Base-by-base conservation (phyloP, 2,113 vertebrate species). In the Lichenostomus cassidix region DNA sequence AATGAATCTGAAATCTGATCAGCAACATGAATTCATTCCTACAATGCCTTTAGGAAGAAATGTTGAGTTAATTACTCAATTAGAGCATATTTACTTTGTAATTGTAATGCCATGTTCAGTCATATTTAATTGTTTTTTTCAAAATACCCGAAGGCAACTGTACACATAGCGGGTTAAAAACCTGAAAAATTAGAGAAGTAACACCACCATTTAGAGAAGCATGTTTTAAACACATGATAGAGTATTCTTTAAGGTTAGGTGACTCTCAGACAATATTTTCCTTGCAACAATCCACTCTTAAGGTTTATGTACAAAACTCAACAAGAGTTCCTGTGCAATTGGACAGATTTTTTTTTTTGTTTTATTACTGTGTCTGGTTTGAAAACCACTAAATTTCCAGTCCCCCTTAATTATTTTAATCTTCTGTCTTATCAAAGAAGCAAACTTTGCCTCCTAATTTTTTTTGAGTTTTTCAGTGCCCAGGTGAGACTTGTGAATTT, bases 41-140 rank as follows among this genome's bases (percentile, higher is more conserved):
- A 78, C 77, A 92, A 90, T 94, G 95, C 90, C 92, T 93, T 91
- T 81, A 97, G 91, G 89, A 96, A 95, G 91, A 96, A 95, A 96
- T 83, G 93, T 84, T 97, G 95, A 94, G 94, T 95, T 96, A 97
- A 96, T 97, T 96, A 96, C 91, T 92, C 91, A 94, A 96, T 95
- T 94, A 95, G 73, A 93, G 77, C 82, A 90, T 95, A 96, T 96
- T 96, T 97, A 96, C 86, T 96, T 97, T 93, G 81, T 94, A 96
- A 97, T 97, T 96, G 92, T 63, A 94, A 83, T 96, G 95, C 80
- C 96, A 92, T 92, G 91, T 96, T 96, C 94, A 95, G 90, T 90
- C 91, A 82, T 88, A 92, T 92, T 67, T 93, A 95, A 95, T 83
- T 95, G 91, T 96, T 97, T 96, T 96, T 95, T 96, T 90, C 95